Evolutionary conservation across 2,797 vertebrate species (phyloP), one percentile per base, ranked within the genome.

Genomic region (Chloroceryle inda): DNA sequence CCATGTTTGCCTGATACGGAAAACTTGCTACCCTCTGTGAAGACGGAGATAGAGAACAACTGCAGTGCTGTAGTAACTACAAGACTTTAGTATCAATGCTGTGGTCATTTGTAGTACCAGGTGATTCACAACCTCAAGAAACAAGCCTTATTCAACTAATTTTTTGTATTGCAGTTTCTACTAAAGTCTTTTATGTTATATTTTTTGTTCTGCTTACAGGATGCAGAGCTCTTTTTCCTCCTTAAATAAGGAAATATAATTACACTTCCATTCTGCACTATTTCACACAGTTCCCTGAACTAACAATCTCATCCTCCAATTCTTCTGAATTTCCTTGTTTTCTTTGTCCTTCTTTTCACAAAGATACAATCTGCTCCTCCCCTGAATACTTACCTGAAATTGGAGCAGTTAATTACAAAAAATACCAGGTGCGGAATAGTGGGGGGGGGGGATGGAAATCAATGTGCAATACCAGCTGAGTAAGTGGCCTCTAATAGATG

Each of bases 301-400:
- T 38, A 85, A 31, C 26, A 47, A 35, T 27, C 58, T 35, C 23
- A 15, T 85, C 69, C 56, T 88, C 49, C 50, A 63, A 27, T 23
- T 85, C 49, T 69, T 80, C 38, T 62, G 23, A 14, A 49, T n/a
- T 64, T 76, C 72, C 56, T 61, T 86, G 38, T 94, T 67, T 31
- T 83, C 62, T 73, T 64, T 83, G 24, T 63, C 79, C 40, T 72
- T 52, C 29, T 73, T 79, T 49, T 45, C 44, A 35, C 35, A 35
- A 35, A 81, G 20, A 62, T 78, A 56, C 67, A 40, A 58, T 42
- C 61, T 87, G 64, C 40, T 68, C 17, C 84, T 87, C 45, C 62
- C 74, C 85, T 81, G 61, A 84, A 84, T 86, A 96, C 92, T 95
- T 94, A 94, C 94, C 95, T 72, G 58, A 87, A 94, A 94, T 22